Evolutionary conservation across 2,113 vertebrate species (phyloP).

Genomic region (Ciconia boyciana): DNA sequence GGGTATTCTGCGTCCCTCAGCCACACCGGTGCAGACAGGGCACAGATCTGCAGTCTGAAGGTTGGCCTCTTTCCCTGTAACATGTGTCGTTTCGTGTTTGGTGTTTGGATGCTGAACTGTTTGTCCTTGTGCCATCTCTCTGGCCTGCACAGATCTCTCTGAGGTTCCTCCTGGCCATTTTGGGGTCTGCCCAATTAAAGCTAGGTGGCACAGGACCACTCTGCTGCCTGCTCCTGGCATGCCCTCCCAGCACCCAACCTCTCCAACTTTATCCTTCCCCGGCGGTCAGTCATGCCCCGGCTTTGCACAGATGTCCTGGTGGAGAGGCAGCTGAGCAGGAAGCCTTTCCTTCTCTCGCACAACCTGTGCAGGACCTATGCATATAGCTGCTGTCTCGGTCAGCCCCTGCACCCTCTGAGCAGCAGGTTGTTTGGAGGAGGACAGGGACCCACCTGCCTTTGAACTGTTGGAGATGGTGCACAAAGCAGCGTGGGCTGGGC

Average conservation of each 20-base stretch:
- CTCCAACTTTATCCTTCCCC: background rate
- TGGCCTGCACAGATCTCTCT: background rate
- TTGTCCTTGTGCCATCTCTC: background rate
- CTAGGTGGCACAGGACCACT: background rate
- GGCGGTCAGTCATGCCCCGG: accelerated
- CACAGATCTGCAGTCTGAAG: background rate
- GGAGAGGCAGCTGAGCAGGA: background rate
- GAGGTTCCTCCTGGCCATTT: background rate
- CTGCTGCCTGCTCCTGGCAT: background rate
- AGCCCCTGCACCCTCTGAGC: background rate
- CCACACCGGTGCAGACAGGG: background rate
- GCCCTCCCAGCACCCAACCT: background rate
- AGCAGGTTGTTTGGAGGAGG: background rate
- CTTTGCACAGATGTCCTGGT: background rate
- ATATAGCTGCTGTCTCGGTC: background rate
- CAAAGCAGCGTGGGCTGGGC: accelerated
- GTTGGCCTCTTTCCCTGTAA: background rate
- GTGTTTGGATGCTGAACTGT: background rate
- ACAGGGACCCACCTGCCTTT: background rate
- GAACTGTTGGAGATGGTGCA: background rate
- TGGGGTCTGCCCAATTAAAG: background rate
- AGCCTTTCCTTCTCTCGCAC: background rate
- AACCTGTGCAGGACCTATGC: accelerated
- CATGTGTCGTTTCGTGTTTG: background rate
- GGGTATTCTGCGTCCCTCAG: background rate